Percentiles rank a stretch among this genome's conserved stretches.
phyloP scores from a whole-genome alignment of 2,113 vertebrate genomes.

The Micronycteris hirsuta region DNA sequence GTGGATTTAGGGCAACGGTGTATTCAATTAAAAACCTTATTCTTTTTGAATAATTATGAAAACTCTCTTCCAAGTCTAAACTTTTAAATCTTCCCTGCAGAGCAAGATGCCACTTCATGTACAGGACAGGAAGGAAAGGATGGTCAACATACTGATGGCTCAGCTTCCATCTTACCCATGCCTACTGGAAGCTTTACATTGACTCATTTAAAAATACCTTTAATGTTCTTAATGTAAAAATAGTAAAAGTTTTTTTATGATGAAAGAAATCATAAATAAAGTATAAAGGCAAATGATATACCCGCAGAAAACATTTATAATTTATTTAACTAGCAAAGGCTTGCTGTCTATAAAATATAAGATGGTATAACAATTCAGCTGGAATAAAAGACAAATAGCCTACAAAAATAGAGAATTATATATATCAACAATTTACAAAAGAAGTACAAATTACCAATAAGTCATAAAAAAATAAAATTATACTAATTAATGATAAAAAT shows the following conservation, averaged over 20 bases:
- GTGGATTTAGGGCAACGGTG: slow-evolving; percentile 39
- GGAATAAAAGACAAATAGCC: background rate
- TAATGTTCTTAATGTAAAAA: slow-evolving; percentile 8
- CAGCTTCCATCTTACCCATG: background rate
- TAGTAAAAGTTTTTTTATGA: background rate
- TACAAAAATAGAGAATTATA: background rate
- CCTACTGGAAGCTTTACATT: background rate
- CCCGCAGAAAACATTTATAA: background rate
- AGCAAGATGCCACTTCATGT: background rate
- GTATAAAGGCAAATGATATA: background rate
- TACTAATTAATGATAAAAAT: background rate
- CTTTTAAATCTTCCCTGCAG: background rate
- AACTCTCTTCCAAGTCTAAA: background rate
- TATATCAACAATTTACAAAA: background rate
- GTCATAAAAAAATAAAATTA: background rate
- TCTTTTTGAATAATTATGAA: slow-evolving; percentile 40
- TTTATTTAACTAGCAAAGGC: background rate
- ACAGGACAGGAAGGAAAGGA: background rate
- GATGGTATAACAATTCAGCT: background rate
- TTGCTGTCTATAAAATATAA: background rate
- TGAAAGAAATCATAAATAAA: background rate
- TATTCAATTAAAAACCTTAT: slow-evolving; percentile 64
- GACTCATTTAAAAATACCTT: background rate
- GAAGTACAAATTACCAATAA: background rate
- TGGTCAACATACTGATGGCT: background rate